A percentile compares a stretch with the other conserved stretches of the same genome.
phyloP scores from a whole-genome alignment of 2,113 vertebrate genomes.

The Brachyistius frenatus region DNA sequence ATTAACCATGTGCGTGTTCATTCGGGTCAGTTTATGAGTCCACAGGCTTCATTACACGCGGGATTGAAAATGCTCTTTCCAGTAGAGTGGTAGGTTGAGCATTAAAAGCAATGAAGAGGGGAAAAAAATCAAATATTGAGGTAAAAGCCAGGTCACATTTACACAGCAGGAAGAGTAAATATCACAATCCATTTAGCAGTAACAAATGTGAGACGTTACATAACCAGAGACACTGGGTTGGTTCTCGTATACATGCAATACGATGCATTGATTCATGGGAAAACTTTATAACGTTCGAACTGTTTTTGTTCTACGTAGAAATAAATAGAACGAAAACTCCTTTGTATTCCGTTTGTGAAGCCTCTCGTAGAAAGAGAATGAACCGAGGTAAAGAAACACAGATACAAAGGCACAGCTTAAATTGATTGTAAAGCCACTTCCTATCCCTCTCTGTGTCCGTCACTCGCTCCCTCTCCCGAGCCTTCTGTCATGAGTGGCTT shows the following conservation, averaged over 20 bases:
- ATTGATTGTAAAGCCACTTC: conserved; percentile 69
- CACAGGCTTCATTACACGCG: conserved; percentile 48
- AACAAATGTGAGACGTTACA: conserved; percentile 24
- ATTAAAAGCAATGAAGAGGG: conserved; percentile 15
- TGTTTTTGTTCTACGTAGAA: conserved; percentile 12
- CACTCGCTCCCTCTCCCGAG: conserved; percentile 44
- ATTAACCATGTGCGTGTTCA: conserved; percentile 31
- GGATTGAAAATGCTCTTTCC: conserved; percentile 53
- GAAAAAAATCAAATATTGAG: conserved; percentile 38
- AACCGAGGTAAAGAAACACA: conserved; percentile 43
- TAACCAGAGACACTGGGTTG: conserved; percentile 34
- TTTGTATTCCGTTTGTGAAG: conserved; percentile 16
- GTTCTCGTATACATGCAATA: not conserved
- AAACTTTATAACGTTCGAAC: not conserved
- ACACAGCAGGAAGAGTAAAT: conserved; percentile 11
- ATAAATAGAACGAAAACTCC: conserved; percentile 9
- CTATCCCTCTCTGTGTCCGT: conserved; percentile 54
- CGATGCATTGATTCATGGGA: conserved; percentile 1
- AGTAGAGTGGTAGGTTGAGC: conserved; percentile 53
- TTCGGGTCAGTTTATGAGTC: conserved; percentile 36
- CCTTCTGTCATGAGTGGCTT: conserved; percentile 70
- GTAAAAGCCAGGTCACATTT: conserved; percentile 27
- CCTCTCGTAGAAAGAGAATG: conserved; percentile 8
- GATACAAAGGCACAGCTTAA: conserved; percentile 46
- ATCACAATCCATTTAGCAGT: conserved; percentile 18